Evolutionary conservation across 2,113 vertebrate genomes (phyloP).

Genomic region (Eurypyga helias): DNA sequence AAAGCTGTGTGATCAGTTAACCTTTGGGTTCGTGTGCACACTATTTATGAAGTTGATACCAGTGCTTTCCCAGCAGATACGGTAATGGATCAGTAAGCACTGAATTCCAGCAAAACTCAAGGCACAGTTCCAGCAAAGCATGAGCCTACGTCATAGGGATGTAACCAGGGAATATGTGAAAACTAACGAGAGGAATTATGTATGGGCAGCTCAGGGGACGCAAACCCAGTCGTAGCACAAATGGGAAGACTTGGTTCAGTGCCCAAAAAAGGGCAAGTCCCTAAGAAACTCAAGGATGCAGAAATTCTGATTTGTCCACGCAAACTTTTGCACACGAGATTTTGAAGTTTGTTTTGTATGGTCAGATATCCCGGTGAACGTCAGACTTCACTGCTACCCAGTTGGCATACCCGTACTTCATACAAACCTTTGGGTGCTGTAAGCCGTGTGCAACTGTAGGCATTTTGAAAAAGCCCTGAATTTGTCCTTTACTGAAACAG

Average conservation of each 20-base stretch:
- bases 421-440: background rate
- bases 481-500: background rate
- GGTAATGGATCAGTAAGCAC: background rate
- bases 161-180: background rate
- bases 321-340: background rate
- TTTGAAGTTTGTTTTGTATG: background rate
- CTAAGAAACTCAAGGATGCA: background rate
- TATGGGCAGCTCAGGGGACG: background rate
- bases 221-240: background rate
- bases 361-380: background rate
- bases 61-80: background rate
- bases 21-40: background rate
- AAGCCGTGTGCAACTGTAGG: background rate
- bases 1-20: background rate
- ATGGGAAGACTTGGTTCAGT: background rate
- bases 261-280: background rate
- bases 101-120: background rate
- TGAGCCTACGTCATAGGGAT: background rate
- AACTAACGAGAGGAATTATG: background rate
- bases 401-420: background rate
- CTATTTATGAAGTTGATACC: background rate
- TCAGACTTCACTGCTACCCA: background rate
- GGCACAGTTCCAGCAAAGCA: background rate
- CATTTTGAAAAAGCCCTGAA: background rate
- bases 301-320: background rate